phyloP scores from a whole-genome alignment of 1,140 invertebrate genomes.

The Prorops nasuta region DNA sequence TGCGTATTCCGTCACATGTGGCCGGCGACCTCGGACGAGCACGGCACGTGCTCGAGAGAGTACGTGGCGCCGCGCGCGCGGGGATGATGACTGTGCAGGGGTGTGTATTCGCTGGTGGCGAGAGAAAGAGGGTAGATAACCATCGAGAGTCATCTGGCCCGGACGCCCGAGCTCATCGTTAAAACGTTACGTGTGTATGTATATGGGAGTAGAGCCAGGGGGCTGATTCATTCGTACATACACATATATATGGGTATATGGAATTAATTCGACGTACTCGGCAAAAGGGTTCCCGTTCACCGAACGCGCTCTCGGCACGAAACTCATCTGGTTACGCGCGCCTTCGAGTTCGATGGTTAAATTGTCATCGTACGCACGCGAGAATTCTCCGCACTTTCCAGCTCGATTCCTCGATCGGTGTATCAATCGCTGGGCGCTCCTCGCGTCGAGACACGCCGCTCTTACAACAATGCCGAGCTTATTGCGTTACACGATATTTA shows the following conservation, averaged over 20 bases:
- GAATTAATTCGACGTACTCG: conserved; percentile 47
- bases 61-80: conserved; percentile 18
- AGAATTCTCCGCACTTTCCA: no score
- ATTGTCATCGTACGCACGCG: no score
- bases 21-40: no score
- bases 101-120: conserved; percentile 43
- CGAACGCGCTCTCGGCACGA: no score
- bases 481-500: no score
- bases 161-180: conserved; percentile 43
- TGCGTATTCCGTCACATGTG: conserved; percentile 47
- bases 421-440: conserved; percentile 10
- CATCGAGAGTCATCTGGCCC: conserved; percentile 53
- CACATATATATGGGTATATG: no score
- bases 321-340: no score
- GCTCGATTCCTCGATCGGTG: conserved; percentile 4
- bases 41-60: conserved; percentile 45
- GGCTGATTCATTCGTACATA: conserved; percentile 47
- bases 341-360: no score
- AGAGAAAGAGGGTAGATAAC: conserved; percentile 53
- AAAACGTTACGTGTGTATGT: conserved; percentile 39
- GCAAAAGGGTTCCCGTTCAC: conserved; percentile 21
- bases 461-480: conserved; percentile 11
- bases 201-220: conserved; percentile 10
- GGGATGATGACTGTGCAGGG: conserved; percentile 4
- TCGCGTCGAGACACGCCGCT: conserved; percentile 13